These are phyloP conservation scores for Tetramorium bicarinatum DNA, from an alignment of 2,888 invertebrate genomes.

Conservation along the genomic window DNA sequence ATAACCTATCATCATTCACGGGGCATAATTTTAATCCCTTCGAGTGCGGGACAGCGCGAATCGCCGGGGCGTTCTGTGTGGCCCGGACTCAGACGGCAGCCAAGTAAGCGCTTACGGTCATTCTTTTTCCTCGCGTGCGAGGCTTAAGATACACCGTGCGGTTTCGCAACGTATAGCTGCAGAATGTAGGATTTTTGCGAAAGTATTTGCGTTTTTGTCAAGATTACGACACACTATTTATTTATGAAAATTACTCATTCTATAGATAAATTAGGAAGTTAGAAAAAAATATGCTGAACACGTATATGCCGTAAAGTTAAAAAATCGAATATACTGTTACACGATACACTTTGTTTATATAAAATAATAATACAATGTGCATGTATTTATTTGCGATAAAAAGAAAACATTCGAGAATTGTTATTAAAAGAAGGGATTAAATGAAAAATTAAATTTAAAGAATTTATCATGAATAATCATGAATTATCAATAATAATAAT, in stretches of 20 bases:
- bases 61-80: conserved; percentile 22
- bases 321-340: neutral
- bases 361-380: neutral
- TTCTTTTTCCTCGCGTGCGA: conserved; percentile 14
- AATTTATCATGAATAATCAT: neutral
- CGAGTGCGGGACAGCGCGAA: conserved; percentile 1
- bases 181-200: neutral
- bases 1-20: conserved; percentile 25
- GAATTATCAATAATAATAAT: conserved; percentile 18
- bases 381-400: neutral
- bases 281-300: neutral
- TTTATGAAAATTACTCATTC: neutral
- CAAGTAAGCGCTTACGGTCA: neutral
- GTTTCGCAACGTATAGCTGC: neutral
- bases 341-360: neutral
- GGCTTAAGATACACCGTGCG: neutral
- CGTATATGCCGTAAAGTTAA: neutral
- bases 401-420: neutral
- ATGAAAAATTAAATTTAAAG: neutral
- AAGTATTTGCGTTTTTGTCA: neutral
- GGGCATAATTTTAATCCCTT: conserved; percentile 20
- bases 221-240: neutral
- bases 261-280: neutral
- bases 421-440: neutral
- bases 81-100: neutral